Conservation (phyloP, 2,888 invertebrate species). For the Allolobophora icterica region DNA sequence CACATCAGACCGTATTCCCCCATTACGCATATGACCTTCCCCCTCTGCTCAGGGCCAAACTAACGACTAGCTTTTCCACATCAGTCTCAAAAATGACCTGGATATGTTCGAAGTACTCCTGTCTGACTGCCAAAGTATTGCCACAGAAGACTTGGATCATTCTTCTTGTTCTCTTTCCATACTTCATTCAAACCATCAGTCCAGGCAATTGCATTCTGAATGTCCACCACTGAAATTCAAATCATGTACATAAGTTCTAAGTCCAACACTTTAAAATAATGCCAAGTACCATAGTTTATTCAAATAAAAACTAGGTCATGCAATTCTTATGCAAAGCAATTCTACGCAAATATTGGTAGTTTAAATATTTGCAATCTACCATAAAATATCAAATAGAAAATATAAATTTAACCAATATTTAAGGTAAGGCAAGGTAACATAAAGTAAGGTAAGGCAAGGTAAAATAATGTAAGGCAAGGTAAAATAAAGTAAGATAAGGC, state of each 20-base stretch:
- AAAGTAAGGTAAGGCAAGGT: too few relatives aligned
- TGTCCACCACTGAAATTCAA: slow-evolving; percentile 63
- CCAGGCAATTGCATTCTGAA: slow-evolving; percentile 67
- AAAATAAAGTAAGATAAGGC: too few relatives aligned
- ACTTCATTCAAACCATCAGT: slow-evolving; percentile 63
- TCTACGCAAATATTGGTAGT: not conserved
- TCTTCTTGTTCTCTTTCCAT: slow-evolving; percentile 63
- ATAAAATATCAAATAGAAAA: not conserved
- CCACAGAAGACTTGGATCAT: slow-evolving; percentile 66
- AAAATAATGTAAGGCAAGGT: too few relatives aligned
- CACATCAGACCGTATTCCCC: too few relatives aligned
- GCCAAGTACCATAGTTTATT: not conserved
- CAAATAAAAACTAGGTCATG: not conserved
- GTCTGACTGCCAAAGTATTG: slow-evolving; percentile 68
- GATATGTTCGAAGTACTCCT: slow-evolving; percentile 67
- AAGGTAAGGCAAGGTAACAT: too few relatives aligned
- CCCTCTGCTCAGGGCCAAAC: too few relatives aligned
- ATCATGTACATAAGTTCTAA: not conserved
- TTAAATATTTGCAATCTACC: not conserved
- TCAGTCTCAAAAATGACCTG: slow-evolving; percentile 56
- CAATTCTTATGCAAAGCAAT: not conserved
- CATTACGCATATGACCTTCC: too few relatives aligned
- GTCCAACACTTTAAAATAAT: not conserved
- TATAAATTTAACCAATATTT: too few relatives aligned
- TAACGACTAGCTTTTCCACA: too few relatives aligned